Evolutionary conservation across 23 tunicate species (phyloP).

Genomic region (Ascidia mentula): DNA sequence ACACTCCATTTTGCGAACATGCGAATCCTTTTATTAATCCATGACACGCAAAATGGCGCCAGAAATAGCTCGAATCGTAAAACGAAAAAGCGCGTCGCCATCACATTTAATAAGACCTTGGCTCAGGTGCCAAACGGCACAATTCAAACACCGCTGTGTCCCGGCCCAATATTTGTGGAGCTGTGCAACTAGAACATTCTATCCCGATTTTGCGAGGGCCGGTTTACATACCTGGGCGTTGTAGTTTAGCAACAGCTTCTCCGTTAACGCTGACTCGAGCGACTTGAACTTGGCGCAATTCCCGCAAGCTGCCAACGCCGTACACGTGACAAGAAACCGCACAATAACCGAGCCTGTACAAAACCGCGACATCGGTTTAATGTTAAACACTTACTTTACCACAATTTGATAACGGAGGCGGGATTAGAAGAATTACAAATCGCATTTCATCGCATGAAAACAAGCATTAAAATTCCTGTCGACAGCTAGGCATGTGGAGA

Average conservation of each 20-base stretch:
- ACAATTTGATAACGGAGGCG: too few relatives aligned
- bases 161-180: neutral
- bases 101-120: neutral
- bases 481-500: too few relatives aligned
- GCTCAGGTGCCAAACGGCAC: neutral
- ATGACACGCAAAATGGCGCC: too few relatives aligned
- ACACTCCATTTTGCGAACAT: too few relatives aligned
- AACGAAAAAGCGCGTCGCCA: too few relatives aligned
- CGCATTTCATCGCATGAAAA: too few relatives aligned
- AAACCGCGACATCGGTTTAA: too few relatives aligned
- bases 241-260: conserved; percentile 35
- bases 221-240: conserved; percentile 32
- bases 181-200: neutral
- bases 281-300: conserved; percentile 14
- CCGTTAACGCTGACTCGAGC: conserved; percentile 39
- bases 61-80: too few relatives aligned
- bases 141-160: neutral
- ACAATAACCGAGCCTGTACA: neutral
- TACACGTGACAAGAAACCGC: neutral
- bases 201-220: neutral
- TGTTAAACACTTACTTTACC: too few relatives aligned
- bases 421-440: too few relatives aligned
- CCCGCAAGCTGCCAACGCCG: neutral
- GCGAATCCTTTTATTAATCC: too few relatives aligned
- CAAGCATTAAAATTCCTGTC: too few relatives aligned